phyloP scores from a whole-genome alignment of 37 sponge, comb jelly and placozoan genomes.

The Amphimedon queenslandica region DNA sequence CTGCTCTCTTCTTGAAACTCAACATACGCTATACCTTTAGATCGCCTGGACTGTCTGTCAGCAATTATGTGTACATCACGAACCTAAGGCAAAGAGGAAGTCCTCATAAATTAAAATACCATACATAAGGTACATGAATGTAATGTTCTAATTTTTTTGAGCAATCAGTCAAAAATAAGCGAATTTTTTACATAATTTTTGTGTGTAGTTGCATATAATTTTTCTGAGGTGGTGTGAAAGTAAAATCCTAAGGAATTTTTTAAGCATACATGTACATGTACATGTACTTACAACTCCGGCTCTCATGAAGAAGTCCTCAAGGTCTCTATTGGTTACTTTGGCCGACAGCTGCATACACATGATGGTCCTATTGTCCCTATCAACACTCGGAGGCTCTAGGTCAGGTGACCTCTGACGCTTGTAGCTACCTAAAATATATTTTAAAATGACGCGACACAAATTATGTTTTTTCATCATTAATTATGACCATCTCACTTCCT shows the following conservation, averaged over 20 bases:
- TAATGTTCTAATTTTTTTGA: slow-evolving; percentile 1
- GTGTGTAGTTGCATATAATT: not conserved
- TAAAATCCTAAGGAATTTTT: too few species aligned
- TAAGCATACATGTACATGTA: not conserved
- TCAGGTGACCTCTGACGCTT: slow-evolving; percentile 34
- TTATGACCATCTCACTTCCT: too few species aligned
- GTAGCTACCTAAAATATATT: not conserved
- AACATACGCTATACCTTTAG: slow-evolving; percentile 98
- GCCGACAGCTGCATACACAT: slow-evolving; percentile 96
- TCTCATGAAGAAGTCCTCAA: slow-evolving; percentile 88
- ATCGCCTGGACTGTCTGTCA: slow-evolving; percentile 89
- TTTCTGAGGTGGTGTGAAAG: not conserved
- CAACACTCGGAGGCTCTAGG: slow-evolving; percentile 75
- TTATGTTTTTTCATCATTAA: too few species aligned
- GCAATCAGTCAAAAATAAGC: not conserved
- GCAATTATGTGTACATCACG: slow-evolving; percentile 85
- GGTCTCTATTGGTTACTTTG: slow-evolving; percentile 55
- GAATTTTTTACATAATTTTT: not conserved
- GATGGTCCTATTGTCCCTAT: slow-evolving; percentile 88
- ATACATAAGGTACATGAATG: too few species aligned
- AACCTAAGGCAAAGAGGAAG: slow-evolving; percentile 34
- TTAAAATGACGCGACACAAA: too few species aligned
- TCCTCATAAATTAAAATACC: too few species aligned
- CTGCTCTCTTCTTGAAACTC: slow-evolving; percentile 84
- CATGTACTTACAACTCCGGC: slow-evolving; percentile 65